Conservation (phyloP, 2,888 invertebrate species). For the Stenchaetothrips biformis region DNA sequence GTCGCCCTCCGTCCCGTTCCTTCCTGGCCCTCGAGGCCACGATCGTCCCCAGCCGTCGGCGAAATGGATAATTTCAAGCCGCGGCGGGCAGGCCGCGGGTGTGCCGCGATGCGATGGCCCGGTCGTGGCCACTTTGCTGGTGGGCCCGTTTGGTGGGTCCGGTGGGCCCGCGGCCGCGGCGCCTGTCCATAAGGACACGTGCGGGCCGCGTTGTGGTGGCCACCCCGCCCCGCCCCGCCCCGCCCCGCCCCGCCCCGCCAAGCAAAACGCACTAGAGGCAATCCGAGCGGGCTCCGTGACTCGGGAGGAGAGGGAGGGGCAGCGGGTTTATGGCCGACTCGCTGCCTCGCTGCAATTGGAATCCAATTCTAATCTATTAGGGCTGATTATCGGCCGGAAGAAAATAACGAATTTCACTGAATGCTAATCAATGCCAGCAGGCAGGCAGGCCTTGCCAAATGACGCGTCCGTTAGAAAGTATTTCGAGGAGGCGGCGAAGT, state of each 20-base stretch:
- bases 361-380: slow-evolving; percentile 22
- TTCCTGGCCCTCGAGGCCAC: neutral
- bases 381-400: slow-evolving; percentile 16
- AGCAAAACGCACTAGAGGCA: neutral
- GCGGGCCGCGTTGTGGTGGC: neutral
- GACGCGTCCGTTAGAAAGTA: too few relatives aligned
- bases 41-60: neutral
- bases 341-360: slow-evolving; percentile 2
- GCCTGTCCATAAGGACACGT: too few relatives aligned
- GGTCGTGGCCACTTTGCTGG: too few relatives aligned
- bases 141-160: too few relatives aligned
- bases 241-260: neutral
- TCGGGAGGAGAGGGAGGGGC: neutral
- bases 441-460: too few relatives aligned
- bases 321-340: neutral
- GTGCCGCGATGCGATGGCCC: too few relatives aligned
- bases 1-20: neutral
- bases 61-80: neutral
- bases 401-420: slow-evolving; percentile 11
- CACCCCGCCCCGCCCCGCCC: neutral
- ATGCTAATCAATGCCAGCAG: neutral
- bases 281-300: neutral
- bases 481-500: neutral
- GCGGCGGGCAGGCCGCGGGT: neutral
- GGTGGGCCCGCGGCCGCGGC: too few relatives aligned